Base-by-base conservation (phyloP, 2,888 invertebrate species). In the Phragmatobia fuliginosa region DNA sequence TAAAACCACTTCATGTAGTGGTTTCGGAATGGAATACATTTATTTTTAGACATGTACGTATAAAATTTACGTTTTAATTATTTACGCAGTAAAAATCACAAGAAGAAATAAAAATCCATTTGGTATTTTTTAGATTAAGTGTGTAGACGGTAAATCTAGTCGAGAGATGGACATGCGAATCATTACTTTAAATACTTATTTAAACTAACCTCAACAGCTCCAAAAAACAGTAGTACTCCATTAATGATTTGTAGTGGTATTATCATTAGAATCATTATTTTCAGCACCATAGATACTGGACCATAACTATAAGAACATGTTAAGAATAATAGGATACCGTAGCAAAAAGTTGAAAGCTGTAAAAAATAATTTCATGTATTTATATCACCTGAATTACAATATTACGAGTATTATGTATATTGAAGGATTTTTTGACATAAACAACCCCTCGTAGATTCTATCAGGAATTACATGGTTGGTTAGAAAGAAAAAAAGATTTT, bases 281-380 rank as follows among this genome's bases (percentile, higher is more conserved):
- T 79, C 56, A 91, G 33, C 0, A 79, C 61, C 0, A 31, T 67
- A 1, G 88, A 84, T 59, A 83, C 76, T 0, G 68, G 8, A 0
- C 87, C 90, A 49, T 78, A 74, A 67, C 88, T 87, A 69, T 85
- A 76, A 0, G 67, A 33, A 4, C 75, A 45, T 0, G 90, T 82
- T 18, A 89, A 28, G 6, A 85, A 73, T 62, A 74, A 89, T 1
- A 91, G 32, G 0, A 78, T 25, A 6, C 83, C 41, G 65, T 85
- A 91, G 66, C 80, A 87, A 49, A 87, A 71, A 49, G 85, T 69
- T 66, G 90, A 88, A 36, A 86, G 18, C 91, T 91, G 85, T 67
- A 89, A 90, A 52, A 59, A 64, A 52, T 5, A 6, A 31, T 5
- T 21, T 45, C 28, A 21, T 21, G 28, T 62, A n/a, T 63, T 32